Evolutionary conservation across 2,797 vertebrate species (phyloP).

Genomic region (Hippocampus kuda): DNA sequence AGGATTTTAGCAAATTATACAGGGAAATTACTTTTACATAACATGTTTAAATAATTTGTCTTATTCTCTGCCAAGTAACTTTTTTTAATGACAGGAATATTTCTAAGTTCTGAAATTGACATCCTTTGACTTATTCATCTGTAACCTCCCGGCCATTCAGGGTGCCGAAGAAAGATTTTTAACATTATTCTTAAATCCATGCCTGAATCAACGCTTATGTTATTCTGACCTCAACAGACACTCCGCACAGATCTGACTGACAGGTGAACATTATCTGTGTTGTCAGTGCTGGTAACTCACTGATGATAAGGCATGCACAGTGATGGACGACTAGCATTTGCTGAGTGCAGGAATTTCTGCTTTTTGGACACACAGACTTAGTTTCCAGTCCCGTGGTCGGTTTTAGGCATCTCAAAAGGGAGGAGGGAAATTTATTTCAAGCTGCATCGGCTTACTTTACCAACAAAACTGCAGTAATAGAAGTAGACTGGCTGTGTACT

Average conservation of each 20-base stretch:
- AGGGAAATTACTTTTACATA: not conserved
- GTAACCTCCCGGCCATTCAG: not conserved
- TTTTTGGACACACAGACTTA: not conserved
- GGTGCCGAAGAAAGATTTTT: not conserved
- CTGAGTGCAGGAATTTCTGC: not conserved
- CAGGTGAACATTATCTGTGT: slow-evolving; percentile 17
- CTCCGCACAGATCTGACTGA: not conserved
- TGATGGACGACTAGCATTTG: not conserved
- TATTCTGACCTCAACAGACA: not conserved
- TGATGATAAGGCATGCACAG: slow-evolving; percentile 22
- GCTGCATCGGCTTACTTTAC: not conserved
- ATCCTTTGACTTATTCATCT: not conserved
- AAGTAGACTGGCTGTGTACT: too few relatives aligned
- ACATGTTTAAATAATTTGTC: too few relatives aligned
- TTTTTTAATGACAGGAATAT: not conserved
- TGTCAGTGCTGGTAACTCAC: slow-evolving; percentile 12
- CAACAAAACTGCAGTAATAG: not conserved
- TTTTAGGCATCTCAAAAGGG: not conserved
- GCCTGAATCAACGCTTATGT: not conserved
- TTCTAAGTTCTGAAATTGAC: not conserved
- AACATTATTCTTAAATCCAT: not conserved
- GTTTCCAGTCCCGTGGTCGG: not conserved
- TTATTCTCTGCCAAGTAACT: too few relatives aligned
- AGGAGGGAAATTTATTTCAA: not conserved
- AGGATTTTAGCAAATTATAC: not conserved